Evolutionary conservation across 2,888 invertebrate genomes (phyloP), one percentile per base, ranked within the genome.

Genomic region (Microdon myrmicae): DNA sequence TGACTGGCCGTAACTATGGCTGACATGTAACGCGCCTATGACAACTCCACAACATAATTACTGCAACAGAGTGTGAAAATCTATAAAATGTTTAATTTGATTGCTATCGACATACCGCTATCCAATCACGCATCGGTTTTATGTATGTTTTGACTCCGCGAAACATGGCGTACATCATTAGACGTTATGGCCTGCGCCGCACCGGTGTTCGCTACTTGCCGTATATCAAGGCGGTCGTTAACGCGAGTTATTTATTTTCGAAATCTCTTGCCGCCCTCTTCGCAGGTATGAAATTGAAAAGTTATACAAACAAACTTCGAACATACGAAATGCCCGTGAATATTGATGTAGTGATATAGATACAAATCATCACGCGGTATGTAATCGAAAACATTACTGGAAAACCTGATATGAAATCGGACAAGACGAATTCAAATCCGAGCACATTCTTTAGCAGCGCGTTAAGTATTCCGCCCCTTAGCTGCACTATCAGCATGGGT

Each of bases 81-180:
- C n/a, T n/a, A n/a, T n/a, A n/a, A n/a, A n/a, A n/a, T n/a, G n/a
- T n/a, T n/a, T n/a, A n/a, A n/a, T n/a, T n/a, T n/a, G n/a, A n/a
- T 19, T 14, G 20, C 12, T n/a, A 8, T 13, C 16, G 16, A 23
- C 12, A 56, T 13, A 41, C 29, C 19, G 28, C 45, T 47, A 39
- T 56, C 55, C 55, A 56, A 56, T 56, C 55, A 48, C 48, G 55
- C 28, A 19, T 23, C 4, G 35, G 23, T 56, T 48, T 47, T 55
- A 47, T 47, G 29, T 55, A 10, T 25, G 23, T 35, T 47, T 41
- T 20, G 29, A 32, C n/a, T 55, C 54, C 8, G 37, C 14, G 26
- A 43, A 55, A 44, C 49, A 58, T 58, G 58, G 58, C 58, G 58
- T 12, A 44, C 48, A 44, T 58, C 58, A 58, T 58, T 44, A 32